phyloP scores from a whole-genome alignment of 2,113 vertebrate species.

The Trinectes maculatus region DNA sequence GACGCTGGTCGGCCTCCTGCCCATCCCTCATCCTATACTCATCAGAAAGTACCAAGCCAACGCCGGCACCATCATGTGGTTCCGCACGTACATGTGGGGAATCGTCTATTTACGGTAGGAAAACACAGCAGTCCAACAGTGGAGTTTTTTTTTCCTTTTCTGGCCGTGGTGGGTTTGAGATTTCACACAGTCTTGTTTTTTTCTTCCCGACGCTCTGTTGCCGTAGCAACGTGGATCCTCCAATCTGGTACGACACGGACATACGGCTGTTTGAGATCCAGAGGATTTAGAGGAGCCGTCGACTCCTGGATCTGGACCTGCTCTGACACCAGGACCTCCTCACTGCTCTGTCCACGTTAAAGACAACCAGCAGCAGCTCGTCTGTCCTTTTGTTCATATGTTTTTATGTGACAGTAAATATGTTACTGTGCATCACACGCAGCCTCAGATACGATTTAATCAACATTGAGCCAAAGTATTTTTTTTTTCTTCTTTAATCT shows the following conservation, averaged over 20 bases:
- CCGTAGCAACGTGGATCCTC: slow-evolving; percentile 93
- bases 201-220: slow-evolving; percentile 38
- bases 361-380: too few species aligned
- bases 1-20: slow-evolving; percentile 95
- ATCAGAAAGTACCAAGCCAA: slow-evolving; percentile 99
- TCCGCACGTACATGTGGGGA: slow-evolving; percentile 98
- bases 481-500: too few species aligned
- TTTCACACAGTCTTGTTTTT: neutral
- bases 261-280: slow-evolving; percentile 99
- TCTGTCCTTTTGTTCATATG: too few species aligned
- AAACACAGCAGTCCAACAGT: too few species aligned
- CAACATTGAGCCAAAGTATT: too few species aligned
- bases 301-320: too few species aligned
- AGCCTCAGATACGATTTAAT: too few species aligned
- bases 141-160: neutral
- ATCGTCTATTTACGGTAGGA: slow-evolving; percentile 93
- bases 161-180: neutral
- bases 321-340: too few species aligned
- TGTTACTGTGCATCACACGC: too few species aligned
- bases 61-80: slow-evolving; percentile 94
- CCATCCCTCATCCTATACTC: slow-evolving; percentile 97
- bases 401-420: too few species aligned
- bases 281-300: slow-evolving; percentile 84
- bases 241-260: slow-evolving; percentile 97
- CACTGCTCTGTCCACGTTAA: too few species aligned